These are phyloP conservation scores for Schlechtendalia chinensis DNA, from an alignment of 1,140 invertebrate species.

Conservation along the genomic window DNA sequence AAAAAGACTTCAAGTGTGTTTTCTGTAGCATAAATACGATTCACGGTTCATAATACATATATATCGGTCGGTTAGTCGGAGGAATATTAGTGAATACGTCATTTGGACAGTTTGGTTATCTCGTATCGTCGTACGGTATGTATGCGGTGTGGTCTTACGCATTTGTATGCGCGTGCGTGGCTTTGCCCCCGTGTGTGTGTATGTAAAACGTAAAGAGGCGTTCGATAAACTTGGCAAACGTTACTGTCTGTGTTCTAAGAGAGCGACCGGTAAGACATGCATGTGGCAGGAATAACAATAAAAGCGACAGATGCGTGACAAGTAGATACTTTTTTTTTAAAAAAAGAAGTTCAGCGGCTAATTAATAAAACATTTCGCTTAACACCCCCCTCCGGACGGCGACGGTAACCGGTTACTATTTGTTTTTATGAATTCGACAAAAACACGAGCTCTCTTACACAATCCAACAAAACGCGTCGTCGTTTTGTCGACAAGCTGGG, in stretches of 20 bases:
- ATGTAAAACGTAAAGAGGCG: background rate
- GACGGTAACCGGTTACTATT: background rate
- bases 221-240: no score
- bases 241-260: background rate
- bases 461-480: background rate
- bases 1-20: no score
- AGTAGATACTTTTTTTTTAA: background rate
- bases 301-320: background rate
- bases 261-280: background rate
- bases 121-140: no score
- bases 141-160: no score
- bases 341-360: background rate
- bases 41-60: background rate
- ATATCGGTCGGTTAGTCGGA: no score
- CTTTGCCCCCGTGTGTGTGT: background rate
- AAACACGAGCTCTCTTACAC: background rate
- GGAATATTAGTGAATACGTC: no score
- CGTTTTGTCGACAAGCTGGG: background rate
- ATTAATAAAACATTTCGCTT: background rate
- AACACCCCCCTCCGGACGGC: accelerated
- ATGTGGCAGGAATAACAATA: background rate
- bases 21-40: no score
- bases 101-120: background rate
- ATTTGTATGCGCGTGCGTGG: background rate
- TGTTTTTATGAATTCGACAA: background rate